These are phyloP conservation scores for Morelia viridis DNA, from an alignment of 2,797 vertebrate species.

Conservation along the genomic window DNA sequence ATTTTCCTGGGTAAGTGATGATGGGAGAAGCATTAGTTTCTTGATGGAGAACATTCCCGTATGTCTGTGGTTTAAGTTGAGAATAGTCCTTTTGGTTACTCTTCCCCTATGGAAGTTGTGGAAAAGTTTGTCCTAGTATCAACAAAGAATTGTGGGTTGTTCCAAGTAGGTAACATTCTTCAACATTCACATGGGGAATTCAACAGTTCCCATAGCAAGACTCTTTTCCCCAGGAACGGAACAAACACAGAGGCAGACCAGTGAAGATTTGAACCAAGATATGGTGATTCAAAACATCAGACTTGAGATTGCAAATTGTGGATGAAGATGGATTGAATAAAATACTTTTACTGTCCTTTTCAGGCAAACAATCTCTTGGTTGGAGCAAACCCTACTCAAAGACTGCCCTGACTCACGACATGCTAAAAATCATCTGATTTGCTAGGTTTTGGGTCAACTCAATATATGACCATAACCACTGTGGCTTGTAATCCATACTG, in stretches of 20 bases:
- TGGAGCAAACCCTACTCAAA: rapidly evolving
- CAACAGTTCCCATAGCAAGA: neutral
- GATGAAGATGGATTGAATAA: neutral
- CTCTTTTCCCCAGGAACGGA: neutral
- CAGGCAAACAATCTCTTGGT: rapidly evolving
- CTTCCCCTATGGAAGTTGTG: neutral
- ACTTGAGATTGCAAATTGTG: neutral
- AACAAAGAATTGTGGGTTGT: neutral
- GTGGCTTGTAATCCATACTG: neutral
- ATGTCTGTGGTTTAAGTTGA: neutral
- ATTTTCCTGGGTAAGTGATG: constrained; percentile 82
- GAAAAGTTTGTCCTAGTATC: neutral
- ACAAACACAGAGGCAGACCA: neutral
- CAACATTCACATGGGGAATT: neutral
- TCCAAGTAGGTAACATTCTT: neutral
- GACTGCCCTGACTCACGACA: neutral
- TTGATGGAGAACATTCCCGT: neutral
- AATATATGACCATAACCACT: neutral
- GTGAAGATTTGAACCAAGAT: neutral
- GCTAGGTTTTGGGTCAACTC: neutral
- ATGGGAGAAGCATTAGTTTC: neutral
- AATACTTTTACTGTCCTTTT: neutral
- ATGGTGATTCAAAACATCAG: too few relatives aligned
- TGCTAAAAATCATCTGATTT: neutral
- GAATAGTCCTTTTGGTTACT: neutral